Conservation (phyloP, 2,113 vertebrate genomes). For the Datnioides undecimradiatus region DNA sequence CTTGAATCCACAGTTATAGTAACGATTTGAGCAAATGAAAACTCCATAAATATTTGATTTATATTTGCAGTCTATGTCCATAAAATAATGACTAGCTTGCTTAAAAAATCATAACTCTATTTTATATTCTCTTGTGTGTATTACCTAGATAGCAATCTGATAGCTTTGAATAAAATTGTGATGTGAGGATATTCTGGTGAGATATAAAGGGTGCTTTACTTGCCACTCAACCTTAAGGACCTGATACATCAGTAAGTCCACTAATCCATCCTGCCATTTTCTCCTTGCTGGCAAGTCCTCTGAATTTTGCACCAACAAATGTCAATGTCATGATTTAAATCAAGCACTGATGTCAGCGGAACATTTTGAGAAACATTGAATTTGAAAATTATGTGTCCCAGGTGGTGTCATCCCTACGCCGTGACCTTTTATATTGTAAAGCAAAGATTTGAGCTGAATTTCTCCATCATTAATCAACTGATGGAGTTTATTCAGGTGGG, state of each 20-base stretch:
- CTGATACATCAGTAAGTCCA: conserved; percentile 66
- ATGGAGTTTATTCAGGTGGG: conserved; percentile 61
- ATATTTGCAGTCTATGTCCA: conserved; percentile 75
- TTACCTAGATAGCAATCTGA: conserved; percentile 74
- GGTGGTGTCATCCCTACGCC: conserved; percentile 55
- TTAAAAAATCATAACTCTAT: conserved; percentile 73
- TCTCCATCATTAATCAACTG: conserved; percentile 66
- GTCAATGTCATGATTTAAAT: conserved; percentile 61
- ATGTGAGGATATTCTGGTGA: conserved; percentile 68
- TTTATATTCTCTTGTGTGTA: conserved; percentile 81
- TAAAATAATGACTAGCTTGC: conserved; percentile 69
- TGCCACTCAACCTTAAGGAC: conserved; percentile 80
- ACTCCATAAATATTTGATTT: conserved; percentile 74
- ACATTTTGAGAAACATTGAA: conserved; percentile 45
- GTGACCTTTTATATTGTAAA: conserved; percentile 64
- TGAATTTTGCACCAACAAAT: conserved; percentile 65
- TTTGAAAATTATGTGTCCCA: conserved; percentile 48
- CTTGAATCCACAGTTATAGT: conserved; percentile 80
- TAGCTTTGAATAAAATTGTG: conserved; percentile 72
- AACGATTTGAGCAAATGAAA: conserved; percentile 72
- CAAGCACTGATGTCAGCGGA: conserved; percentile 71
- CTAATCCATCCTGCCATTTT: conserved; percentile 56
- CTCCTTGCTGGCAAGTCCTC: conserved; percentile 57
- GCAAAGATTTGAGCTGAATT: conserved; percentile 61
- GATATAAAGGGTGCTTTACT: conserved; percentile 79